Conservation (phyloP, 2,888 invertebrate genomes). For the Bembecia ichneumoniformis region DNA sequence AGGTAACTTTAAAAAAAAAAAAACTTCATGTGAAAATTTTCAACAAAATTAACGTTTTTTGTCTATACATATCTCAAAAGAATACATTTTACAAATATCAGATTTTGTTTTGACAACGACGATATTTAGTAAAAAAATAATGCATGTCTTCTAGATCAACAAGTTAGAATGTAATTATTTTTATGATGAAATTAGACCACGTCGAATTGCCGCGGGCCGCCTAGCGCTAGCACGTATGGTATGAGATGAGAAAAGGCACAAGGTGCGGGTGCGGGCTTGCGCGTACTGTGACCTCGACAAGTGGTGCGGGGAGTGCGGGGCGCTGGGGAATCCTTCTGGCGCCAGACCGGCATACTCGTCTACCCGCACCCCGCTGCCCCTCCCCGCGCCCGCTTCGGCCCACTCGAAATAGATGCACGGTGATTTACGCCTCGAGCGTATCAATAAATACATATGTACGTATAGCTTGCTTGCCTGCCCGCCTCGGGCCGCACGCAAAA, state of each 20-base stretch:
- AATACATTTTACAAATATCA: too few relatives aligned
- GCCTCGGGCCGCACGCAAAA: slow-evolving; percentile 20
- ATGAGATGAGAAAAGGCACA: background rate
- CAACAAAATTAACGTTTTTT: too few relatives aligned
- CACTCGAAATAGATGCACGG: slow-evolving; percentile 69
- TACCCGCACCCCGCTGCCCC: slow-evolving; percentile 50
- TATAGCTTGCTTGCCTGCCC: slow-evolving; percentile 50
- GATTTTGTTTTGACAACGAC: too few relatives aligned
- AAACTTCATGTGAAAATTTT: too few relatives aligned
- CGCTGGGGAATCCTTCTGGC: slow-evolving; percentile 74
- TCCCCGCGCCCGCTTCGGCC: slow-evolving; percentile 41
- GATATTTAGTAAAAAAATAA: too few relatives aligned
- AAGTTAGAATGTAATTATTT: too few relatives aligned
- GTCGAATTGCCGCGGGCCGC: too few relatives aligned
- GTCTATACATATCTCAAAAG: too few relatives aligned
- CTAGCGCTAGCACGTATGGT: too few relatives aligned
- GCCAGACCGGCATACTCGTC: slow-evolving; percentile 70
- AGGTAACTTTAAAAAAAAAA: too few relatives aligned
- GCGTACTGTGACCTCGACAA: slow-evolving; percentile 44
- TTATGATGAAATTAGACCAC: too few relatives aligned
- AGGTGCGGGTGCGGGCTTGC: slow-evolving; percentile 19
- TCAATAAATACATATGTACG: slow-evolving; percentile 54
- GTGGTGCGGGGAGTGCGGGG: slow-evolving; percentile 36
- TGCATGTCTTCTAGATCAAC: too few relatives aligned
- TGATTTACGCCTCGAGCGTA: slow-evolving; percentile 70